Evolutionary conservation across 2,797 vertebrate species (phyloP).

Genomic region (Ctenosaura bakeri): DNA sequence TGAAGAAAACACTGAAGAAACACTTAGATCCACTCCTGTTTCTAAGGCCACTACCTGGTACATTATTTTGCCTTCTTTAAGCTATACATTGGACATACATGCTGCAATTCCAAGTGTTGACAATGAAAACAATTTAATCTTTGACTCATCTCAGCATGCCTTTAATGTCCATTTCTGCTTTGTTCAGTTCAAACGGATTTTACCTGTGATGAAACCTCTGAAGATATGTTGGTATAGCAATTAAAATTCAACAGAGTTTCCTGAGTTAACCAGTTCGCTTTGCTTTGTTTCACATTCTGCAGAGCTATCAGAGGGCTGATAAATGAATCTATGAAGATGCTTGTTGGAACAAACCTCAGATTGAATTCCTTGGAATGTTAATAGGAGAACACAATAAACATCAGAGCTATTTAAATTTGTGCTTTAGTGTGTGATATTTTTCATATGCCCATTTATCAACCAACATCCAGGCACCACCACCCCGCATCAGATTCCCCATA

Average conservation of each 20-base stretch:
- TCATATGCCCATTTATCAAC: conserved; percentile 28
- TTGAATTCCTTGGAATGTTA: conserved; percentile 31
- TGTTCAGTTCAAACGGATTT: conserved; percentile 36
- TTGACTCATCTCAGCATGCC: conserved; percentile 30
- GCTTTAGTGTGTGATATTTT: conserved; percentile 19
- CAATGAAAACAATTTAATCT: conserved; percentile 15
- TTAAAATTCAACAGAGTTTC: conserved; percentile 50
- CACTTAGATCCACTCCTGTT: background rate
- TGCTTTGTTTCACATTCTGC: conserved; percentile 35
- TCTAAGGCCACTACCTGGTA: conserved; percentile 20
- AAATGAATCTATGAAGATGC: conserved; percentile 35
- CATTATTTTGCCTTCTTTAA: background rate
- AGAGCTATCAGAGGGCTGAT: conserved; percentile 17
- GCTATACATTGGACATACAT: background rate
- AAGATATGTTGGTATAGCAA: conserved; percentile 11
- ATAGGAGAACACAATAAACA: conserved; percentile 2
- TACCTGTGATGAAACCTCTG: conserved; percentile 41
- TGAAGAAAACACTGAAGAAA: background rate
- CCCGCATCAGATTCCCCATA: background rate
- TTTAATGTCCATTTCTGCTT: conserved; percentile 24
- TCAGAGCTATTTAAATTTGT: background rate
- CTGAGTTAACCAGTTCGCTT: conserved; percentile 46
- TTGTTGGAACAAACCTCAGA: conserved; percentile 35
- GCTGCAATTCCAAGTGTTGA: background rate
- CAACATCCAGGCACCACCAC: background rate